Conservation (phyloP, 2,888 invertebrate genomes). For the Eurytoma californica region DNA sequence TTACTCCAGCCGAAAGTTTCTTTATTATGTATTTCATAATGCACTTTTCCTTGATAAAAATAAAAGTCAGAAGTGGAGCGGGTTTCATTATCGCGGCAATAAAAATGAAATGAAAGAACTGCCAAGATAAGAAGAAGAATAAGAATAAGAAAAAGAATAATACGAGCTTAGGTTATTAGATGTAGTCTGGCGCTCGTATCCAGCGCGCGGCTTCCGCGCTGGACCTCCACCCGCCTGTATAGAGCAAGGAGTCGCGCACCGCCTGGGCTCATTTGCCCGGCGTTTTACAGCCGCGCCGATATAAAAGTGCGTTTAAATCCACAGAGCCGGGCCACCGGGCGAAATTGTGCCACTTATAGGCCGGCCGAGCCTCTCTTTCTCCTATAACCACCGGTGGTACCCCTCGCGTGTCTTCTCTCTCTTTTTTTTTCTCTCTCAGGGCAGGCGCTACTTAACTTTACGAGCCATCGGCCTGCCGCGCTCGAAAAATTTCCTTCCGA, state of each 20-base stretch:
- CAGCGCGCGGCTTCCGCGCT: conserved; percentile 35
- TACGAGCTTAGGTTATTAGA: conserved; percentile 49
- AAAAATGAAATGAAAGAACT: conserved; percentile 38
- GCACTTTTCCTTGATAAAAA: conserved; percentile 31
- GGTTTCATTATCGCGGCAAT: conserved; percentile 53
- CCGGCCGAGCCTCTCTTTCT: conserved; percentile 20
- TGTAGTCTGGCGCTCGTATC: conserved; percentile 47
- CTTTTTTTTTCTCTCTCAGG: conserved; percentile 57
- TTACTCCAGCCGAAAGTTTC: conserved; percentile 2
- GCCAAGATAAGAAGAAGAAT: background rate
- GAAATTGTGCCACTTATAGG: conserved; percentile 48
- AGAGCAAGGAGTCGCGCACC: background rate
- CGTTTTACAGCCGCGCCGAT: conserved; percentile 61
- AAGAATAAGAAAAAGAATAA: conserved; percentile 45
- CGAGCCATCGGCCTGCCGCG: conserved; percentile 56
- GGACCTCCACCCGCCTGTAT: background rate
- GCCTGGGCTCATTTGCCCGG: conserved; percentile 59
- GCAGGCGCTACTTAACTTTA: conserved; percentile 66
- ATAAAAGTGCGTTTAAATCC: conserved; percentile 63
- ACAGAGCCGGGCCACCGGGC: conserved; percentile 48
- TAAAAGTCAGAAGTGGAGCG: conserved; percentile 13
- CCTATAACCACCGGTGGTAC: conserved; percentile 5
- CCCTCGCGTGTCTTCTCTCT: conserved; percentile 43
- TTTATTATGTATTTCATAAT: conserved; percentile 51
- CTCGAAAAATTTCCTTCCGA: conserved; percentile 40